Conservation (phyloP, 2,888 invertebrate species). For the Chromoteleia sp. region DNA sequence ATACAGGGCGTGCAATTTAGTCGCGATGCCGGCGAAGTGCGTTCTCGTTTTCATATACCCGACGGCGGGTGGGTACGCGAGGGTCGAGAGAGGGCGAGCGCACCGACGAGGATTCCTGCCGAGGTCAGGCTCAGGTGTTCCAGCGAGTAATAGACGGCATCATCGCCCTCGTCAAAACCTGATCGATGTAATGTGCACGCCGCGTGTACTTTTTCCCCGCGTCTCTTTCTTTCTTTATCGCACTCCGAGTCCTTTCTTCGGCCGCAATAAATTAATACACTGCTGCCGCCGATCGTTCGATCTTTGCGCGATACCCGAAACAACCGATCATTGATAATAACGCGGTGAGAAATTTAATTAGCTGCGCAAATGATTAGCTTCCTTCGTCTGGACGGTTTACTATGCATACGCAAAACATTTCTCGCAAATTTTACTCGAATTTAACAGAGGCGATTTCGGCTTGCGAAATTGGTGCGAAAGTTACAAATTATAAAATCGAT, state of each 20-base stretch:
- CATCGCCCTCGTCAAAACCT: conserved; percentile 81
- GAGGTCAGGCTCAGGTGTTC: conserved; percentile 82
- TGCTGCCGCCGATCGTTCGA: conserved; percentile 47
- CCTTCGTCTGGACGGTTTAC: not conserved
- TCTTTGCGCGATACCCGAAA: conserved; percentile 38
- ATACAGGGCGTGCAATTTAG: conserved; percentile 78
- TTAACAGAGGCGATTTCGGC: too few relatives aligned
- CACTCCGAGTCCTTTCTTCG: conserved; percentile 27
- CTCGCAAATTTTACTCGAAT: too few relatives aligned
- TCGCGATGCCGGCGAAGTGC: conserved; percentile 77
- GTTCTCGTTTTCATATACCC: conserved; percentile 80
- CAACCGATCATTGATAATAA: conserved; percentile 45
- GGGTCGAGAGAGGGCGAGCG: conserved; percentile 60
- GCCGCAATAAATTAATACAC: conserved; percentile 67
- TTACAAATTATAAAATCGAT: too few relatives aligned
- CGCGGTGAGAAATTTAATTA: conserved; percentile 4
- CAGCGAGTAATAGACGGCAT: conserved; percentile 81
- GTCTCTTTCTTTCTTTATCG: conserved; percentile 27
- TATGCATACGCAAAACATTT: too few relatives aligned
- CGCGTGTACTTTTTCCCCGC: conserved; percentile 10
- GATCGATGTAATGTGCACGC: conserved; percentile 83
- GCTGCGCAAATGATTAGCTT: not conserved
- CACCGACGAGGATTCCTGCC: conserved; percentile 64
- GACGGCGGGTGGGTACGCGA: conserved; percentile 48
- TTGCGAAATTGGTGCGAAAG: too few relatives aligned